Conservation (phyloP, 2,888 invertebrate species). For the Orthosia incerta region DNA sequence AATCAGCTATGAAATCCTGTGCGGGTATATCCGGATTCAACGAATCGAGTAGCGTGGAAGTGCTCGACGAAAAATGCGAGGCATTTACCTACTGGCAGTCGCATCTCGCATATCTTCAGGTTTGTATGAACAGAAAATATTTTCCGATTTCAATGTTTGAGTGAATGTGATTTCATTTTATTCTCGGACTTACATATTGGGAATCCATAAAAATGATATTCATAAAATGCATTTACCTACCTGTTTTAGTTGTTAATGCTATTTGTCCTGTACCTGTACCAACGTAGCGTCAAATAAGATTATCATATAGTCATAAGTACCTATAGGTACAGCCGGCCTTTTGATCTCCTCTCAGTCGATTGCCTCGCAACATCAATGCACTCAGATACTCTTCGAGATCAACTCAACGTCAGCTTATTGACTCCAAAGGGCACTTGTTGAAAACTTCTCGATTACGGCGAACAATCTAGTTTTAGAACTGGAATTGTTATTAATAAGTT, state of each 20-base stretch:
- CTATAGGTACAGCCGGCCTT: constrained; percentile 18
- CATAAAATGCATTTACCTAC: neutral
- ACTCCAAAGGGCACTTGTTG: constrained; percentile 39
- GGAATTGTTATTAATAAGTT: neutral
- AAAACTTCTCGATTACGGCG: constrained; percentile 28
- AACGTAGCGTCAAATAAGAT: neutral
- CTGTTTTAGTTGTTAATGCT: neutral
- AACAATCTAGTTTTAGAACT: constrained; percentile 15
- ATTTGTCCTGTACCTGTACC: neutral
- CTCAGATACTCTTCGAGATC: constrained; percentile 45
- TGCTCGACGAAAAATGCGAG: constrained; percentile 49
- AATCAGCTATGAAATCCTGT: constrained; percentile 25
- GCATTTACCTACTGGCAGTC: constrained; percentile 40
- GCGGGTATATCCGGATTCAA: constrained; percentile 39
- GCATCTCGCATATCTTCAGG: constrained; percentile 27
- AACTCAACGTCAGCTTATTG: constrained; percentile 49
- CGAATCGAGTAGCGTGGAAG: constrained; percentile 37
- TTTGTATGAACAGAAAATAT: constrained; percentile 29
- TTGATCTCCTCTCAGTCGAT: constrained; percentile 50
- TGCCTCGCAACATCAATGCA: constrained; percentile 52
- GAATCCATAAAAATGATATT: neutral
- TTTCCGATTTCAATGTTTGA: constrained; percentile 40
- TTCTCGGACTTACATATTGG: constrained; percentile 15
- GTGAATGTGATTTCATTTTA: constrained; percentile 31
- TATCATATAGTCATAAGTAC: neutral